phyloP scores from a whole-genome alignment of 1,140 invertebrate species.

The Lepidurus arcticus region DNA sequence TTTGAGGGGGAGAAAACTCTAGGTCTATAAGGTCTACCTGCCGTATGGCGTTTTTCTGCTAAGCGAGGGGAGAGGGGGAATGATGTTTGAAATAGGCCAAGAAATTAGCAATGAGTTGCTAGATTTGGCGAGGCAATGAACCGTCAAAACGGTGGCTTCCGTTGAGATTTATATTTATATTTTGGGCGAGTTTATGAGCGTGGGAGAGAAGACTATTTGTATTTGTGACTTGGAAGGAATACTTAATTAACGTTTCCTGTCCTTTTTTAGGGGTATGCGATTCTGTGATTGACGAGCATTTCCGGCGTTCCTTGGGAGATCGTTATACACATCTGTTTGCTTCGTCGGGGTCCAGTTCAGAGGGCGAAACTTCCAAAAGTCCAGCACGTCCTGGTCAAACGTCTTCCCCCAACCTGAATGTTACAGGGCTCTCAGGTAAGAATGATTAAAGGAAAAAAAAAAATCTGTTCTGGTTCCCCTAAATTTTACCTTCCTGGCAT shows the following conservation, averaged over 20 bases:
- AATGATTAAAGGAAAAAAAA: not conserved
- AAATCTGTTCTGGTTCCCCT: not conserved
- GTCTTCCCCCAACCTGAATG: constrained; percentile 44
- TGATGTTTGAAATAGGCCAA: not conserved
- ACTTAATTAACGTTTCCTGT: constrained; percentile 22
- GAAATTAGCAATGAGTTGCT: not conserved
- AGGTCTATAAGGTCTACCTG: not conserved
- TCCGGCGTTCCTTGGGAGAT: constrained; percentile 82
- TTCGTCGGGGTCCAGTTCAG: constrained; percentile 36
- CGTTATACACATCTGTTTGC: constrained; percentile 72
- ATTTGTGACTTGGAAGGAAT: not conserved
- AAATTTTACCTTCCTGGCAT: constrained; percentile 2
- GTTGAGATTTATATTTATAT: too few relatives aligned
- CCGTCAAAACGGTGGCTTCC: not conserved
- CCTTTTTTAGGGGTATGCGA: constrained; percentile 49
- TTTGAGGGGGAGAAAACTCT: not conserved
- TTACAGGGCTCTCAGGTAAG: constrained; percentile 42
- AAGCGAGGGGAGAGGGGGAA: not conserved
- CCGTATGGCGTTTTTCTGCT: constrained; percentile 5
- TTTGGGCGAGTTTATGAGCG: not conserved
- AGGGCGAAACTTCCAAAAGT: constrained; percentile 39
- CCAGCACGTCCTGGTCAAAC: constrained; percentile 8
- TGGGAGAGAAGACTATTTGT: too few relatives aligned
- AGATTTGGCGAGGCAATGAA: not conserved
- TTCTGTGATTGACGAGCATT: constrained; percentile 92